Conservation (phyloP, 2,113 vertebrate genomes). For the Jacana jacana region DNA sequence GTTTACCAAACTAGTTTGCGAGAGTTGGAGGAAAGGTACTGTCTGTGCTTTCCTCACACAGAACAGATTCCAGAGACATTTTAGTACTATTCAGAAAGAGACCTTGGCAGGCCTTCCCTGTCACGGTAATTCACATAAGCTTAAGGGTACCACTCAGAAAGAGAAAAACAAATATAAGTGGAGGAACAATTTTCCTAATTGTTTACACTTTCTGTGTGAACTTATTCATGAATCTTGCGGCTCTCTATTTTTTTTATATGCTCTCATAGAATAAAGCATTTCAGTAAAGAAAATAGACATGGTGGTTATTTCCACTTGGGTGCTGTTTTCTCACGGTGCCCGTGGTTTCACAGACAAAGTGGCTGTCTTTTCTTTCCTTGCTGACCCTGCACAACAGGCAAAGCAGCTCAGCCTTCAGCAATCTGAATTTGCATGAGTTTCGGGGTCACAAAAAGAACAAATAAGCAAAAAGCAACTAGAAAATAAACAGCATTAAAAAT, state of each 20-base stretch:
- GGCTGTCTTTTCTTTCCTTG: not conserved
- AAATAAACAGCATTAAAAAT: not conserved
- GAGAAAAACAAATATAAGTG: conserved; percentile 8
- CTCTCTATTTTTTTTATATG: not conserved
- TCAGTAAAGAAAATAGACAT: not conserved
- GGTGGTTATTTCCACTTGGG: not conserved
- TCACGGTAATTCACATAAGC: conserved; percentile 7
- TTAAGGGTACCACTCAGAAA: conserved; percentile 32
- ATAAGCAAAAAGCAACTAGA: not conserved
- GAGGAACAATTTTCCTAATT: not conserved
- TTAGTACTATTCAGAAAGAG: conserved; percentile 10
- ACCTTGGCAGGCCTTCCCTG: not conserved
- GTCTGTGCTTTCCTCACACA: conserved; percentile 1
- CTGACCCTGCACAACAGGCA: not conserved
- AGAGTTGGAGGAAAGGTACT: conserved; percentile 11
- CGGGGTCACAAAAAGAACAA: not conserved
- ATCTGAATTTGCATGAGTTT: not conserved
- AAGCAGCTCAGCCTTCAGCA: not conserved
- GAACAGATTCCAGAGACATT: conserved; percentile 26
- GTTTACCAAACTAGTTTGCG: conserved; percentile 7
- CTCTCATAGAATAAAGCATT: not conserved
- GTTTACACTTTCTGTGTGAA: conserved; percentile 18
- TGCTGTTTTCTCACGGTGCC: not conserved
- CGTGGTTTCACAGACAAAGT: not conserved
- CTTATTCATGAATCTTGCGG: not conserved